Evolutionary conservation across 2,113 vertebrate species (phyloP).

Genomic region (Petrocephalus zakoni): DNA sequence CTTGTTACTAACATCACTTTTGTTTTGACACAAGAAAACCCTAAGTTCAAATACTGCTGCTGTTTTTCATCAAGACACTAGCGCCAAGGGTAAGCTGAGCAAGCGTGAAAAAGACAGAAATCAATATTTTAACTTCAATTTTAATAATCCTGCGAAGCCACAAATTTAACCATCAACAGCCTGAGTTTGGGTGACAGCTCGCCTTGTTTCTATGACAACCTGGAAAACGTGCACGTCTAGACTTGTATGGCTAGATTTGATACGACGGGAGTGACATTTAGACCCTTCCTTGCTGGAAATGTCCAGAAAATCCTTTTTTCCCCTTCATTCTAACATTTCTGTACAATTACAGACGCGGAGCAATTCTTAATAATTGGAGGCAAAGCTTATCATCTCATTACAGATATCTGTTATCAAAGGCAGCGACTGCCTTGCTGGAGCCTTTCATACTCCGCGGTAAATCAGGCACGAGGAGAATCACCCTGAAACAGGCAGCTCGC

Average conservation of each 20-base stretch:
- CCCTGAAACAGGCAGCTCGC: background rate
- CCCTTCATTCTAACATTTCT: background rate
- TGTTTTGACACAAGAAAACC: background rate
- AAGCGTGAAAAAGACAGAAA: slow-evolving; percentile 66
- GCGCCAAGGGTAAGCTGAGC: slow-evolving; percentile 56
- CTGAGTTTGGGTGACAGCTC: slow-evolving; percentile 69
- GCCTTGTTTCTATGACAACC: slow-evolving; percentile 74
- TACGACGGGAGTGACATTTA: slow-evolving; percentile 27
- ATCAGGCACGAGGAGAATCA: background rate
- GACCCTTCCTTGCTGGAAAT: background rate
- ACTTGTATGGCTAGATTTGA: slow-evolving; percentile 35
- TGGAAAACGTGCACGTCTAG: slow-evolving; percentile 56
- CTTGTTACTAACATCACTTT: background rate
- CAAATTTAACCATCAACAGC: slow-evolving; percentile 70
- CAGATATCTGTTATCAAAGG: background rate
- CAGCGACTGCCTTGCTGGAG: background rate
- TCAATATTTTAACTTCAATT: slow-evolving; percentile 78
- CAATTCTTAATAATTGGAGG: slow-evolving; percentile 5
- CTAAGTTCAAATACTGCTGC: background rate
- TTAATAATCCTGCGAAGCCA: slow-evolving; percentile 72
- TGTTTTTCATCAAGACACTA: slow-evolving; percentile 45
- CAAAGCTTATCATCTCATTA: background rate
- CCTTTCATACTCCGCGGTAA: background rate
- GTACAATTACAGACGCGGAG: background rate
- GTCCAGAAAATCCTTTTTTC: background rate